A percentile compares a stretch with the other conserved stretches of the same genome.
Evolutionary conservation across 1,140 invertebrate species (phyloP).

Genomic region (Drosophila teissieri): DNA sequence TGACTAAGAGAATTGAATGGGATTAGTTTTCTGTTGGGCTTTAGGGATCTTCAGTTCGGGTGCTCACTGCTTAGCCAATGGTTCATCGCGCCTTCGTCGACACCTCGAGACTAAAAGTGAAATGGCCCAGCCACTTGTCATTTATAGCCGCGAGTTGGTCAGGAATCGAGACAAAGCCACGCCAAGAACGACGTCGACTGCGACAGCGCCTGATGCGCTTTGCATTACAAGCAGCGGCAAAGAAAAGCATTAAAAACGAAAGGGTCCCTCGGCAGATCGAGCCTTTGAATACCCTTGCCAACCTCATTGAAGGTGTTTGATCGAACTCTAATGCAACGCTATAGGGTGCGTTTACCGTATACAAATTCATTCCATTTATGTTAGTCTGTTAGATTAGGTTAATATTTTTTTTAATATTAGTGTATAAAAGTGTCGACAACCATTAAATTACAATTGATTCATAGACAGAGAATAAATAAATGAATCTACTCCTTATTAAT

Average conservation of each 20-base stretch:
- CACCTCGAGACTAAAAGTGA: conserved; percentile 78
- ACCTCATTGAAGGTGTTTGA: not conserved
- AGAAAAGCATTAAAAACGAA: conserved; percentile 8
- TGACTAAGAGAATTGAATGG: conserved; percentile 3
- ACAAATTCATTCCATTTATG: too few relatives aligned
- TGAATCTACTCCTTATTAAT: not conserved
- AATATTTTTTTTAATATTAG: too few relatives aligned
- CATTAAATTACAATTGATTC: too few relatives aligned
- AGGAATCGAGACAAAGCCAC: conserved; percentile 49
- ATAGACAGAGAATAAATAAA: not conserved
- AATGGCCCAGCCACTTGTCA: conserved; percentile 66
- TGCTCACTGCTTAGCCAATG: conserved; percentile 57
- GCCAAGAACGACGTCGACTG: conserved; percentile 21
- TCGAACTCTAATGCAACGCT: too few relatives aligned
- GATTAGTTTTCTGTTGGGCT: conserved; percentile 4
- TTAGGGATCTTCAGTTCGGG: not conserved
- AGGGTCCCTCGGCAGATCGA: not conserved
- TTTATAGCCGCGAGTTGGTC: conserved; percentile 67
- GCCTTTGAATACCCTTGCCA: conserved; percentile 3
- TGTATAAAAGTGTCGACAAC: too few relatives aligned
- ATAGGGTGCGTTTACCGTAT: too few relatives aligned
- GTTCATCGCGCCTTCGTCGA: conserved; percentile 71
- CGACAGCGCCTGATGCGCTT: conserved; percentile 40
- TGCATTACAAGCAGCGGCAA: conserved; percentile 53
- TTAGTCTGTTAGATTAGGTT: too few relatives aligned